A percentile compares a stretch with the other conserved stretches of the same genome.
These are phyloP conservation scores for Yponomeuta evonymella DNA, from an alignment of 2,888 invertebrate species.

Conservation along the genomic window DNA sequence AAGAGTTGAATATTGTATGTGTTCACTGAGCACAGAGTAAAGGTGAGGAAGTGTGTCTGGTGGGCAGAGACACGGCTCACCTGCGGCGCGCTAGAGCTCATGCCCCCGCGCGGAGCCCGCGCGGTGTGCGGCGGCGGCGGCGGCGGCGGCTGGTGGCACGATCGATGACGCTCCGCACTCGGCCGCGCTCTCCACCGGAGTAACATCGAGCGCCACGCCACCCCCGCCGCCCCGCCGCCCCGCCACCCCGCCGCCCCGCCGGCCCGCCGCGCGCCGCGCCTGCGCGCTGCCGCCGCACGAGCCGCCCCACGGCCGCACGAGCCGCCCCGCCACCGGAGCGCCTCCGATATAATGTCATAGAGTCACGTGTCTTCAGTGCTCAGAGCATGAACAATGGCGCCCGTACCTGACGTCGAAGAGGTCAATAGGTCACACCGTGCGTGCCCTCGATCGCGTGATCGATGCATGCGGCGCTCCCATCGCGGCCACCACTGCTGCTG, in stretches of 20 bases:
- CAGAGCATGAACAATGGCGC: background rate
- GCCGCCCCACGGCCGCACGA: background rate
- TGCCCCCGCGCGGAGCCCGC: background rate
- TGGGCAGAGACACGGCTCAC: too few relatives aligned
- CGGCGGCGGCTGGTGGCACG: background rate
- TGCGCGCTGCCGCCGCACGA: background rate
- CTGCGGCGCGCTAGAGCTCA: background rate
- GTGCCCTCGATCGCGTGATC: background rate
- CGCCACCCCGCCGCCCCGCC: constrained; percentile 4
- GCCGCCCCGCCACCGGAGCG: background rate
- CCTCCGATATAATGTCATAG: background rate
- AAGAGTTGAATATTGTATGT: too few relatives aligned
- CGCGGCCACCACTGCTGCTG: background rate
- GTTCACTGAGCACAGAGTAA: too few relatives aligned
- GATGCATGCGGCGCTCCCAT: background rate
- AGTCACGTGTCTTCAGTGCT: background rate
- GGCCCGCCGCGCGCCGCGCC: background rate
- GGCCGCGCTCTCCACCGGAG: constrained; percentile 22
- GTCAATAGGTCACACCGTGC: background rate
- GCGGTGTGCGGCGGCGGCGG: background rate
- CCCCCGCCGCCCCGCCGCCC: constrained; percentile 7
- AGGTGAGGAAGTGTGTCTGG: too few relatives aligned
- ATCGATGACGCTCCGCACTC: background rate
- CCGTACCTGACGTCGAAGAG: background rate
- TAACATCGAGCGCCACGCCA: constrained; percentile 21